These are phyloP conservation scores for Mantis religiosa DNA, from an alignment of 2,888 invertebrate genomes.

Conservation along the genomic window DNA sequence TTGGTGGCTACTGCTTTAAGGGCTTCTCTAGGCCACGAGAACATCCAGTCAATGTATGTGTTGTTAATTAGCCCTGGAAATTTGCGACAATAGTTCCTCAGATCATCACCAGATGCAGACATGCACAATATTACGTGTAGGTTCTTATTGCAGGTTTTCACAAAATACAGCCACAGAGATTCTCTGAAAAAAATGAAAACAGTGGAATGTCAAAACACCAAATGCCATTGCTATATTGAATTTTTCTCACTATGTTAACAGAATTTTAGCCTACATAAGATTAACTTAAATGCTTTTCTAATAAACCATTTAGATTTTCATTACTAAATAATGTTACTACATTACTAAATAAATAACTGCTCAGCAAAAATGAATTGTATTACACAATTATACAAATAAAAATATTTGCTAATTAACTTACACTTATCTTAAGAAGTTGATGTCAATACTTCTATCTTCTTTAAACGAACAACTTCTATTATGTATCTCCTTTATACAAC, in stretches of 20 bases:
- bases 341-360: too few species aligned
- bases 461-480: too few species aligned
- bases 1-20: slow-evolving; percentile 76
- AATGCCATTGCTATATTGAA: not conserved
- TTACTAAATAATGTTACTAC: too few species aligned
- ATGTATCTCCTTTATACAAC: too few species aligned
- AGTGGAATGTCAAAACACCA: not conserved
- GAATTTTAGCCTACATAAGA: too few species aligned
- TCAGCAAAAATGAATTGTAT: too few species aligned
- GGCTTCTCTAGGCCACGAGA: slow-evolving; percentile 90
- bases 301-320: too few species aligned
- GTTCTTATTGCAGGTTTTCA: slow-evolving; percentile 72
- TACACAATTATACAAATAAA: too few species aligned
- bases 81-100: slow-evolving; percentile 80
- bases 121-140: slow-evolving; percentile 87
- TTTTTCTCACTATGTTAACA: not conserved
- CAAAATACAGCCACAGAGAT: slow-evolving; percentile 80
- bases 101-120: slow-evolving; percentile 80
- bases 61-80: slow-evolving; percentile 91
- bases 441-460: too few species aligned
- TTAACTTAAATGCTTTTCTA: too few species aligned
- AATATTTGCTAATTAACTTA: too few species aligned
- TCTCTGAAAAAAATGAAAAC: slow-evolving; percentile 56
- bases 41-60: slow-evolving; percentile 90
- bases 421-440: too few species aligned